Evolutionary conservation across 2,888 invertebrate genomes (phyloP), one percentile per base, ranked within the genome.

Genomic region (Drosophila formosana): DNA sequence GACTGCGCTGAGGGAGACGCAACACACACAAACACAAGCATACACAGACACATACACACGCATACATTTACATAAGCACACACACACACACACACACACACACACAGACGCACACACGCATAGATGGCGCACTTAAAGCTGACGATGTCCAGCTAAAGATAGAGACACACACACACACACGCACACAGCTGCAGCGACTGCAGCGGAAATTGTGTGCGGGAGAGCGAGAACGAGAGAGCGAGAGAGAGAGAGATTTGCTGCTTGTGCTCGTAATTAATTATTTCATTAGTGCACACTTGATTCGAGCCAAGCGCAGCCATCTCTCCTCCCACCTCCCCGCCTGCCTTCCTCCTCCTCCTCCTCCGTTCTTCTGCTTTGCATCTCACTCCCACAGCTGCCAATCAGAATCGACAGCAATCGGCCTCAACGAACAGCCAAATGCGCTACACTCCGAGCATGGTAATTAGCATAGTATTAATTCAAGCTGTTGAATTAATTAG

Each of bases 211-310:
- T 39, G 34, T 26, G 45, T 9, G 13, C 8, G 28, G 5, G 57
- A 8, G 55, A 37, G 65, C 1, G 26, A 7, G 18, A 3, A 18
- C 18, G 46, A 7, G 39, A 13, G 65, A 3, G 39, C 13, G 18
- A 18, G 32, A n/a, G 25, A 52, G 41, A 45, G 37, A 45, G 49
- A 49, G 58, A 55, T 65, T 74, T 67, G 66, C 73, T 72, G 73
- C 72, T 77, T 74, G 65, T 63, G 73, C 67, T 72, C 70, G 80
- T 80, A 82, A 82, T 82, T 82, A 82, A 85, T 82, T 82, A 82
- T 82, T 82, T 84, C 85, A 82, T 82, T 82, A 82, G 80, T 77
- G 82, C 72, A 85, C 85, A 77, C 82, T 82, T 74, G 80, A 82
- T 82, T 67, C 77, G 56, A 66, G 37, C 66, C 66, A 64, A 53